A percentile compares a stretch with the other conserved stretches of the same genome.
These are phyloP conservation scores for Euwallacea fornicatus DNA, from an alignment of 1,140 invertebrate genomes.

Conservation along the genomic window DNA sequence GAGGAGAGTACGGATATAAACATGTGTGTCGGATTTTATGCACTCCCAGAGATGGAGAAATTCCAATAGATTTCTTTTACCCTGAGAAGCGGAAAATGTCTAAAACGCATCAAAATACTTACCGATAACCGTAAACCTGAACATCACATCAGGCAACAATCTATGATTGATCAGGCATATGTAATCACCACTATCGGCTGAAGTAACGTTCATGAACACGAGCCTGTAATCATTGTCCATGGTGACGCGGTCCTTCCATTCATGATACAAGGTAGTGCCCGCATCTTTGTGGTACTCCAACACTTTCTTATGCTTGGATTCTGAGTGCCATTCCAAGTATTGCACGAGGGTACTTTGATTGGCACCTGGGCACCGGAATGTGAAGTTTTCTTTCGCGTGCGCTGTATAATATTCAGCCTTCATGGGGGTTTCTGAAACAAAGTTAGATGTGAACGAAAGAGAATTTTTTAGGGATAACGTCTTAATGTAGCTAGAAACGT, in stretches of 20 bases:
- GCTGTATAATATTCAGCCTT: slow-evolving; percentile 24
- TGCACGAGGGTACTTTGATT: slow-evolving; percentile 65
- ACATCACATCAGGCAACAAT: slow-evolving; percentile 63
- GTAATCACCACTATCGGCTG: slow-evolving; percentile 67
- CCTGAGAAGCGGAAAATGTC: no score
- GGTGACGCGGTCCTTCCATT: slow-evolving; percentile 42
- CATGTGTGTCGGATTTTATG: neutral
- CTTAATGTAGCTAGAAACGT: no score
- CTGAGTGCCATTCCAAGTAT: slow-evolving; percentile 63
- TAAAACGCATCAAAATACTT: slow-evolving; percentile 30
- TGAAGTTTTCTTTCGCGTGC: slow-evolving; percentile 24
- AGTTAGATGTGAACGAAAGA: neutral
- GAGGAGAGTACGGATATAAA: slow-evolving; percentile 12
- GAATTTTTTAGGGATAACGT: no score
- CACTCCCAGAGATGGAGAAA: slow-evolving; percentile 5
- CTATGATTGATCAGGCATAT: slow-evolving; percentile 69
- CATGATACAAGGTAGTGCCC: slow-evolving; percentile 14
- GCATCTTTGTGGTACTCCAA: slow-evolving; percentile 60
- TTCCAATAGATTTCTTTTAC: neutral
- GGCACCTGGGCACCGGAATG: slow-evolving; percentile 66
- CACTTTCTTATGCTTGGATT: slow-evolving; percentile 49
- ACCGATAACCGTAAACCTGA: slow-evolving; percentile 70
- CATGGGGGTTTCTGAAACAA: slow-evolving; percentile 21
- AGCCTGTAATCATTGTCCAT: slow-evolving; percentile 65
- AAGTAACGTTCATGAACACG: slow-evolving; percentile 63